These are phyloP conservation scores for Phoxinus dragarum DNA, from an alignment of 2,797 vertebrate species.

Conservation along the genomic window DNA sequence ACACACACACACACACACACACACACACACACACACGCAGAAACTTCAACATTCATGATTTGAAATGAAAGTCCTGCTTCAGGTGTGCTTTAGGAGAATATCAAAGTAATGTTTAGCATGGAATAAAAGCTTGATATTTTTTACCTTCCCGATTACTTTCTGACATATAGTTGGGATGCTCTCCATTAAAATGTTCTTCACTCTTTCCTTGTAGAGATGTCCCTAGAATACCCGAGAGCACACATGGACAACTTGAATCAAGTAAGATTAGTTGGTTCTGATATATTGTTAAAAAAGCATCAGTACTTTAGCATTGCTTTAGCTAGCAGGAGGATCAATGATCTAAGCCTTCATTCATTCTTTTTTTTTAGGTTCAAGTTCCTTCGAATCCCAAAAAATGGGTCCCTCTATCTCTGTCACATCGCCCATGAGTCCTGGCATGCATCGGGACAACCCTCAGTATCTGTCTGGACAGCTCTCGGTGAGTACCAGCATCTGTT, in stretches of 20 bases:
- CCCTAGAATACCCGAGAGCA: conserved; percentile 87
- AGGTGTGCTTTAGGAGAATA: not conserved
- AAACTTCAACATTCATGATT: not conserved
- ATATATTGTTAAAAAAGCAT: not conserved
- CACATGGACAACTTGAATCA: conserved; percentile 89
- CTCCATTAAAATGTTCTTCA: not conserved
- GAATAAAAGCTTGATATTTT: not conserved
- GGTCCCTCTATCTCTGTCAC: conserved; percentile 93
- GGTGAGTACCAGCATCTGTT: conserved; percentile 80
- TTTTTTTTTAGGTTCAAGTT: conserved; percentile 85
- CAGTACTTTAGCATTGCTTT: no score
- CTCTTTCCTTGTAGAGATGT: conserved; percentile 84
- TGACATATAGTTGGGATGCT: not conserved
- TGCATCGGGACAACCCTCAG: conserved; percentile 87
- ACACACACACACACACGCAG: no score
- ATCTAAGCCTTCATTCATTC: not conserved
- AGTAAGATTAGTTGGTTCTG: conserved; percentile 83
- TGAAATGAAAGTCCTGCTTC: not conserved
- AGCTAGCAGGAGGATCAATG: not conserved
- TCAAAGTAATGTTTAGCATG: no score
- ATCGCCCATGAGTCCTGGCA: conserved; percentile 91
- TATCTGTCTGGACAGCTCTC: conserved; percentile 92
- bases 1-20: no score
- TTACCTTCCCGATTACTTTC: not conserved
- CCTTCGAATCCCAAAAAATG: conserved; percentile 94